Base-by-base conservation (phyloP, 2,113 vertebrate genomes). In the Pyrgilauda ruficollis region DNA sequence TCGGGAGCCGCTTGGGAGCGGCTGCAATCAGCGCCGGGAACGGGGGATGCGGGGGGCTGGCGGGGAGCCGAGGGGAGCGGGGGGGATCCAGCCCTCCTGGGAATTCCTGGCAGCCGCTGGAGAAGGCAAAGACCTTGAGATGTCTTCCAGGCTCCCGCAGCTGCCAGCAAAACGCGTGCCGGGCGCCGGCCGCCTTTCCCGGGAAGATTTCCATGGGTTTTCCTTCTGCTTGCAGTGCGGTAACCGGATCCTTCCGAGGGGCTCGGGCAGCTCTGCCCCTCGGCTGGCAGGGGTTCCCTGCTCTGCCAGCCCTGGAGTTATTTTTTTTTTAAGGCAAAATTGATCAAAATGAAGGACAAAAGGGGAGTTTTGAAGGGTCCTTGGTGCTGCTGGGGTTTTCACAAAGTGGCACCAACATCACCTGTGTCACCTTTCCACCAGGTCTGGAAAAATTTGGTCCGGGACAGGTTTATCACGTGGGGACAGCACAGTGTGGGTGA, bases 81-180 rank as follows among this genome's bases (percentile, higher is more conserved):
- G 7, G 52, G 17, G 28, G 41, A 31, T 64, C 43, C 35, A 8
- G 62, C 8, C 7, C 88, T 85, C 92, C 58, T 9, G 90, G 90
- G 95, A 90, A 47, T 78, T 14, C 6, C 52, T 89, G 85, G 62
- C 93, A 88, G 89, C 44, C 3, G 21, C 50, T 53, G 74, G 74
- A 22, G 35, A 50, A 79, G 63, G 82, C 24, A 35, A 87, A 92
- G 95, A 94, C 96, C 93, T 96, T 95, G 93, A 94, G 87, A 89
- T 87, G 95, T 64, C 92, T 94, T 87, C 84, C 63, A 82, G 77
- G 70, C 26, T 81, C 86, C 77, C 4, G 19, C 64, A 23, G 94
- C 79, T 85, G 84, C 86, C 50, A 24, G 53, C 44, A 4, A 35
- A 16, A 53, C 3, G 4, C 1, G n/a, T 58, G 90, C 70, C 22